Evolutionary conservation across 2,797 vertebrate species (phyloP), one percentile per base, ranked within the genome.

Genomic region (Gymnothorax javanicus): DNA sequence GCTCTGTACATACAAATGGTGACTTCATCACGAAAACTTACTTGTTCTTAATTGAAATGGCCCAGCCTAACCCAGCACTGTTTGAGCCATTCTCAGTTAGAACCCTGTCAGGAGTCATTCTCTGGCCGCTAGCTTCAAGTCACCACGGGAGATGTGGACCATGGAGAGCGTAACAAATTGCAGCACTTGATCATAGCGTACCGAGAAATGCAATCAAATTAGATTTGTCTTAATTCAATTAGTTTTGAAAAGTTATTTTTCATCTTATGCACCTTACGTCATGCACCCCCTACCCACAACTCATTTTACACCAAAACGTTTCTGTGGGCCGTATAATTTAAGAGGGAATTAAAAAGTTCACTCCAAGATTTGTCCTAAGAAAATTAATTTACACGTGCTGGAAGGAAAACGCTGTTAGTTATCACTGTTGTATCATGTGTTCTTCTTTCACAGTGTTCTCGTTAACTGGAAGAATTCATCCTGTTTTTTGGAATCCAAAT

Each of bases 401-500:
- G n/a, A 82, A 82, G 23, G 9, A 54, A 54, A 43, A 52, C 27
- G 9, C 15, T 27, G 43, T 62, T 52, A 86, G 62, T 75, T 33
- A 52, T 73, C 84, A 84, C 87, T 86, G 83, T 64, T 4, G 56
- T 83, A 7, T 56, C 58, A n/a, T 83, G 12, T 33, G 52, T 86
- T 83, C 52, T 84, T 25, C 82, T 89, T 90, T 90, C 86, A 87
- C 79, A 62, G 15, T 89, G 87, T 85, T 7, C 89, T 92, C 88
- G 91, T 88, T 60, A 87, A 88, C 89, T 64, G 90, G 90, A 90
- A 91, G 90, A 89, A 88, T 91, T 90, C 90, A 91, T 92, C 90
- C 93, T 91, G 92, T 91, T 91, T 93, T 85, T 90, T 91, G 93
- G 94, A 95, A 94, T 93, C 92, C 87, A 89, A 87, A 91, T 92